Evolutionary conservation across 2,797 vertebrate species (phyloP), one percentile per base, ranked within the genome.

Genomic region (Acanthopagrus latus): DNA sequence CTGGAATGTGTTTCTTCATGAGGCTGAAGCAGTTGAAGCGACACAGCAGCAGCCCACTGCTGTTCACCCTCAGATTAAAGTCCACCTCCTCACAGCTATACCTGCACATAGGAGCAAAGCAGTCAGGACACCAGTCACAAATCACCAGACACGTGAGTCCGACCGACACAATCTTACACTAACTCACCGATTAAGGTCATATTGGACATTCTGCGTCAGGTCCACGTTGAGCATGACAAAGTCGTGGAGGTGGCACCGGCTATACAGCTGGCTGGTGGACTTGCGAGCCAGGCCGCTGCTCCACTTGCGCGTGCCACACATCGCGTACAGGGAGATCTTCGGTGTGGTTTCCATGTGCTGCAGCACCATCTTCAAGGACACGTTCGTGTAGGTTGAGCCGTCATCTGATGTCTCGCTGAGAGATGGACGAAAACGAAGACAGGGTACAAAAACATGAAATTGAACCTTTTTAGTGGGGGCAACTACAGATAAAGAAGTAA

Each of bases 21-120:
- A 99, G 93, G 83, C 96, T 99, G 95, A 99, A 99, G 89, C 95
- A 95, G 91, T 99, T 99, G 89, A 99, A 99, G 89, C 98, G 97
- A 90, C 98, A 99, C 86, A 99, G 95, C 83, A 98, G 96, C 76
- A 99, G 93, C 7, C 97, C 97, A 0, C 97, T 98, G 84, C 97
- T 99, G 90, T 99, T 97, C 2, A 97, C 97, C 87, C 97, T 94
- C 65, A 99, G 95, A 71, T 99, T 99, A 80, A 99, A 99, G 90
- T 99, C 98, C 84, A 99, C 95, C 57, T 99, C 98, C 93, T 99
- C 98, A 88, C 97, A 99, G 89, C 95, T 97, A 66, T 99, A 99
- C 91, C 98, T 99, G 91, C 62, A 76, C 50, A 76, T 2, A 51
- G 4, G 25, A 50, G 74, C 44, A 64, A 14, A 29, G n/a, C 11